These are phyloP conservation scores for Oncorhynchus clarkii DNA, from an alignment of 2,113 vertebrate genomes.

Conservation along the genomic window DNA sequence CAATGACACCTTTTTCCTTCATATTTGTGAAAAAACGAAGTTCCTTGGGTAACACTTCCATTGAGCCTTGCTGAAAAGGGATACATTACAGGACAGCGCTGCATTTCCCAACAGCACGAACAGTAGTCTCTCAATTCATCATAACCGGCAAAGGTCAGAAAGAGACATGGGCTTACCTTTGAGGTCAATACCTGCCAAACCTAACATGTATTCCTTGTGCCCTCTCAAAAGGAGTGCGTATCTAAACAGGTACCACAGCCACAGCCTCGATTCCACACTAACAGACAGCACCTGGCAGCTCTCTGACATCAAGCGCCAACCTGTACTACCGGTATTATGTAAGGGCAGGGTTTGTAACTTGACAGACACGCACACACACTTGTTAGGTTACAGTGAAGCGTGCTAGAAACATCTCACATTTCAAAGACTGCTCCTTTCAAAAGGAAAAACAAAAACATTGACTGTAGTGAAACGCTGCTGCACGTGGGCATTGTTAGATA, in stretches of 20 bases:
- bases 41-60: no score
- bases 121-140: no score
- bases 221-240: slow-evolving; percentile 11
- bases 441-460: not conserved
- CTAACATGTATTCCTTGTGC: not conserved
- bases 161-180: slow-evolving; percentile 15
- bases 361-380: slow-evolving; percentile 1
- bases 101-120: no score
- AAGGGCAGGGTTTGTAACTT: slow-evolving; percentile 10
- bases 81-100: no score
- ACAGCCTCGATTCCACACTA: slow-evolving; percentile 39
- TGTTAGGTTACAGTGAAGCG: not conserved
- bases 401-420: not conserved
- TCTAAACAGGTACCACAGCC: slow-evolving; percentile 22
- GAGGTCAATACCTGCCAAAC: slow-evolving; percentile 7
- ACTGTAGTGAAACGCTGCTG: not conserved
- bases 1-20: no score
- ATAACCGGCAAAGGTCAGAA: slow-evolving; percentile 1
- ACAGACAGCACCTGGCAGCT: slow-evolving; percentile 34
- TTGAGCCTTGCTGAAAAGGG: no score
- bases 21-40: no score
- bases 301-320: slow-evolving; percentile 50
- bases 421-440: not conserved
- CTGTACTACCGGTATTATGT: slow-evolving; percentile 64
- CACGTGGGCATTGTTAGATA: not conserved